Evolutionary conservation across 2,113 vertebrate genomes (phyloP), one percentile per base, ranked within the genome.

Genomic region (Tauraco erythrolophus): DNA sequence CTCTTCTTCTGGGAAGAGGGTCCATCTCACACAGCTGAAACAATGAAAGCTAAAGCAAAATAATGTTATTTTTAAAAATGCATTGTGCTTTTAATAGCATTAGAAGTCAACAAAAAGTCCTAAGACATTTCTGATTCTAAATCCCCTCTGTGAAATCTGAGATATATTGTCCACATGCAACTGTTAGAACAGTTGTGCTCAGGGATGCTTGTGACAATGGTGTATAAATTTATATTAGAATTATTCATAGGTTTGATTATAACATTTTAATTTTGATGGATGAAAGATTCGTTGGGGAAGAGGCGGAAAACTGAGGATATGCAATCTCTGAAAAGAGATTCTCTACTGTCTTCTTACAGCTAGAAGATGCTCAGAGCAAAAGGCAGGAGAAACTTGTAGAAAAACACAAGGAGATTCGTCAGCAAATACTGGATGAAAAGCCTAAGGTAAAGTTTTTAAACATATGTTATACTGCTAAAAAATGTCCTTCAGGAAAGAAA

Each of bases 281-380:
- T 85, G 35, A 43, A 46, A 8, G 53, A 56, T 31, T 69, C 80
- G 5, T 11, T 33, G 53, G 37, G 39, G 19, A 35, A 51, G 28
- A 66, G 39, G 10, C 62, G 39, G 68, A 48, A 68, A 39, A 41
- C 11, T 21, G n/a, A 80, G 57, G 58, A 27, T 83, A 27, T 23
- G 28, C 57, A 84, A 2, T 35, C 25, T 46, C 30, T 11, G 5
- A 62, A 65, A 60, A 61, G 50, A 41, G 18, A 22, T 57, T 45
- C 18, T 89, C 71, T 88, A 23, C 48, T 88, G 4, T 88, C 97
- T 94, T 86, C 60, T 97, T 96, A 11, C 46, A 99, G 99, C 96
- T 99, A 98, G 99, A 99, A 97, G 99, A 99, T 30, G 99, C 99
- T 65, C 99, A 99, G 96, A 98, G 97, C 95, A 99, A 99, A 98